Evolutionary conservation across 2,888 invertebrate genomes (phyloP).

Genomic region (Drosophila prostipennis): DNA sequence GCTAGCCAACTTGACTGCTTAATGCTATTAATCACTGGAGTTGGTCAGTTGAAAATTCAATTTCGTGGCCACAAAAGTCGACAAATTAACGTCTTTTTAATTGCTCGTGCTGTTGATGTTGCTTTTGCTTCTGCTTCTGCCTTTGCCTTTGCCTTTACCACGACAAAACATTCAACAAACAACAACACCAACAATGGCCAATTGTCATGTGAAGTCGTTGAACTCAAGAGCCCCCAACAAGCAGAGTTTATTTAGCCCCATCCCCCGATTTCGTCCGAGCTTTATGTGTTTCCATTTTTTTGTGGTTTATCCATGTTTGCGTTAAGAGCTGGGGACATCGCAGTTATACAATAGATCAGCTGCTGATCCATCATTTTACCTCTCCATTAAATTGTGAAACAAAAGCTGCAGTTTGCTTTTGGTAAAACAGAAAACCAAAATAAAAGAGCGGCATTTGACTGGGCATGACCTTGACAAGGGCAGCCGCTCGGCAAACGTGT

Average conservation of each 20-base stretch:
- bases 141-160: slow-evolving; percentile 15
- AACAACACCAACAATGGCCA: slow-evolving; percentile 38
- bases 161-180: slow-evolving; percentile 29
- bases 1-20: slow-evolving; percentile 1
- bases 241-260: slow-evolving; percentile 23
- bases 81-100: slow-evolving; percentile 76
- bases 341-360: slow-evolving; percentile 39
- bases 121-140: slow-evolving; percentile 4
- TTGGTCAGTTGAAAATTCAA: slow-evolving; percentile 67
- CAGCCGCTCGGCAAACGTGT: slow-evolving; percentile 59
- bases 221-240: slow-evolving; percentile 48
- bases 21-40: slow-evolving; percentile 60
- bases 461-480: slow-evolving; percentile 71
- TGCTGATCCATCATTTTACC: slow-evolving; percentile 36
- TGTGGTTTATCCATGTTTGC: slow-evolving; percentile 7
- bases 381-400: slow-evolving; percentile 25
- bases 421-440: slow-evolving; percentile 15
- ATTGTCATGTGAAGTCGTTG: slow-evolving; percentile 58
- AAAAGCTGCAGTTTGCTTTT: slow-evolving; percentile 23
- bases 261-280: not conserved
- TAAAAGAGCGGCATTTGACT: slow-evolving; percentile 21
- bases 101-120: slow-evolving; percentile 44
- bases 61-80: slow-evolving; percentile 58
- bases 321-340: slow-evolving; percentile 14
- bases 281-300: slow-evolving; percentile 10